Conservation (phyloP, 2,113 vertebrate genomes). For the Hirundichthys speculiger region DNA sequence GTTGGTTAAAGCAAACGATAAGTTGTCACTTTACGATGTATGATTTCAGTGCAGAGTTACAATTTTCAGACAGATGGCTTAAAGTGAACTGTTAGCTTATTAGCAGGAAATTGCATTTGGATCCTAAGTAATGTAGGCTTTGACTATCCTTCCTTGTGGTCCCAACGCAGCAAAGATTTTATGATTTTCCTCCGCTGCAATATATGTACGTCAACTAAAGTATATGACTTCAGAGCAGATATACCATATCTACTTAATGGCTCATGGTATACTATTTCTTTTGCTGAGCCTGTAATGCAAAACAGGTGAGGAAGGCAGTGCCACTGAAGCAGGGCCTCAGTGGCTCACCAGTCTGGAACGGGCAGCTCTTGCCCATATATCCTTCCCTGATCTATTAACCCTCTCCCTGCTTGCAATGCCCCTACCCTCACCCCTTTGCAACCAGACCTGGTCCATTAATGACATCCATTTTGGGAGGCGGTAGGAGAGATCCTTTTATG, state of each 20-base stretch:
- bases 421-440: slow-evolving; percentile 64
- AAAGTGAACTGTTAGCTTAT: background rate
- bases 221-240: slow-evolving; percentile 56
- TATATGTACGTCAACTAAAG: slow-evolving; percentile 30
- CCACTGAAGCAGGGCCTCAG: slow-evolving; percentile 41
- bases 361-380: slow-evolving; percentile 51
- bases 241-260: slow-evolving; percentile 79
- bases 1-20: slow-evolving; percentile 7
- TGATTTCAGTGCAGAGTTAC: slow-evolving; percentile 1
- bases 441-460: slow-evolving; percentile 77
- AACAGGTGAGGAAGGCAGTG: slow-evolving; percentile 68
- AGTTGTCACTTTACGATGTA: slow-evolving; percentile 3
- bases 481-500: slow-evolving; percentile 62
- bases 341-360: slow-evolving; percentile 56
- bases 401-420: slow-evolving; percentile 49
- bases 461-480: slow-evolving; percentile 64
- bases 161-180: slow-evolving; percentile 19
- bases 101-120: slow-evolving; percentile 11
- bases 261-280: slow-evolving; percentile 53
- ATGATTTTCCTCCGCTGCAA: slow-evolving; percentile 10
- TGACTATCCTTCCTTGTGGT: slow-evolving; percentile 6
- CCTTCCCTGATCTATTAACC: slow-evolving; percentile 30
- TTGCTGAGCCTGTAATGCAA: slow-evolving; percentile 55
- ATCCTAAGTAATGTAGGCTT: background rate
- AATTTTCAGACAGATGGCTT: slow-evolving; percentile 7